Evolutionary conservation across 1,140 invertebrate species (phyloP), one percentile per base, ranked within the genome.

Genomic region (Periplaneta americana): DNA sequence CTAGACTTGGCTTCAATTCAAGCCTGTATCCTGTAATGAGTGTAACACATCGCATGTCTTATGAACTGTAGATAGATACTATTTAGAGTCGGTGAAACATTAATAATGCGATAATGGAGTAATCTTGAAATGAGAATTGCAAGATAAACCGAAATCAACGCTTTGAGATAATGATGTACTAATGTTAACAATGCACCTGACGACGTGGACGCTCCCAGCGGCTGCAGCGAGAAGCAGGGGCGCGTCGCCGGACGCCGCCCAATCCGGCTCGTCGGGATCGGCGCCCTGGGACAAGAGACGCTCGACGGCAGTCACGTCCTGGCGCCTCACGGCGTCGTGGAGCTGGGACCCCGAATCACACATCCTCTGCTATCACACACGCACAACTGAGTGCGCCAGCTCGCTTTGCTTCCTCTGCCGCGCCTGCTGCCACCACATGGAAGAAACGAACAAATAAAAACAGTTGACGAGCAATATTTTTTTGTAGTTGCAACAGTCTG

Each of bases 211-310:
- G 85, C 85, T 86, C 83, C 86, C 87, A 84, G 85, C 86, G 57
- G 87, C 86, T 31, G 88, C 87, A 31, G 88, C 88, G 48, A 87
- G 86, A 77, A 88, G 83, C 79, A 89, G 80, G 66, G 88, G 88
- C 81, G 88, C 86, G 86, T 89, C 87, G 57, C 88, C 88, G 79
- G 86, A 87, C 78, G 86, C 85, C 82, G 87, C 86, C 87, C 88
- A 88, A 86, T 89, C 87, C 81, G 87, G 88, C 85, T 88, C 87
- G 84, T 89, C 85, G 66, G 86, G 85, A 83, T 88, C 85, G 33
- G 83, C 84, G 15, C 87, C 87, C 37, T 80, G 82, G 34, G 84
- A 82, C 78, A 88, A 80, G 79, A 87, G 83, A 57, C 82, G 80
- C 57, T 84, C 84, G 78, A 89, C 84, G 34, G 80, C 83, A 32